Evolutionary conservation across 2,888 invertebrate species (phyloP).

Genomic region (Diadromus collaris): DNA sequence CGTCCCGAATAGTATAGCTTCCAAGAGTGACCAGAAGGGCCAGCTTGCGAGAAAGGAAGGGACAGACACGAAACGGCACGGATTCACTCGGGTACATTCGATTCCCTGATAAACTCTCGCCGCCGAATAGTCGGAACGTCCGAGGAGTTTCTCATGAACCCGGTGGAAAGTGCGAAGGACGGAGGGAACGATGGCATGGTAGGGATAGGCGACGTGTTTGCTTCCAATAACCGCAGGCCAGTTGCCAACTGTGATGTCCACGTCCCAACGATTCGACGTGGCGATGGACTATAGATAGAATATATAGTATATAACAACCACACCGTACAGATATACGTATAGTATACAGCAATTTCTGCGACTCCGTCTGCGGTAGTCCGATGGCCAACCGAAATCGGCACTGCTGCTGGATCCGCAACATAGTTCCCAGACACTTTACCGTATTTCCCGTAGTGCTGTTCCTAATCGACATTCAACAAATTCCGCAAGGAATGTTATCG

Average conservation of each 20-base stretch:
- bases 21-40: conserved; percentile 31
- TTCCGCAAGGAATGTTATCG: conserved; percentile 38
- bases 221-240: conserved; percentile 67
- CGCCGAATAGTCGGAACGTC: conserved; percentile 47
- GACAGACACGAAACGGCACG: conserved; percentile 11
- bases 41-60: conserved; percentile 35
- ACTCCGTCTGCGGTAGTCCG: conserved; percentile 35
- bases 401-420: conserved; percentile 32
- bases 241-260: conserved; percentile 74
- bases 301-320: conserved; percentile 8
- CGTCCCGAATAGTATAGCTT: conserved; percentile 14
- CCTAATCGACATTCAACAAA: conserved; percentile 28
- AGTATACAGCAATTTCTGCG: conserved; percentile 37
- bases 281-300: conserved; percentile 21
- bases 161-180: conserved; percentile 14
- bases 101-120: conserved; percentile 46
- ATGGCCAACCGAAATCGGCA: conserved; percentile 48
- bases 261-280: conserved; percentile 62
- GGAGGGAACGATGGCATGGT: conserved; percentile 55
- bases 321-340: conserved; percentile 5
- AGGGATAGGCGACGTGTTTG: conserved; percentile 58
- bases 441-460: conserved; percentile 6
- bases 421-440: conserved; percentile 49
- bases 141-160: conserved; percentile 32
- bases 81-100: conserved; percentile 35